These are phyloP conservation scores for Chlamydotis undulata DNA, from an alignment of 2,113 vertebrate genomes.

Conservation along the genomic window DNA sequence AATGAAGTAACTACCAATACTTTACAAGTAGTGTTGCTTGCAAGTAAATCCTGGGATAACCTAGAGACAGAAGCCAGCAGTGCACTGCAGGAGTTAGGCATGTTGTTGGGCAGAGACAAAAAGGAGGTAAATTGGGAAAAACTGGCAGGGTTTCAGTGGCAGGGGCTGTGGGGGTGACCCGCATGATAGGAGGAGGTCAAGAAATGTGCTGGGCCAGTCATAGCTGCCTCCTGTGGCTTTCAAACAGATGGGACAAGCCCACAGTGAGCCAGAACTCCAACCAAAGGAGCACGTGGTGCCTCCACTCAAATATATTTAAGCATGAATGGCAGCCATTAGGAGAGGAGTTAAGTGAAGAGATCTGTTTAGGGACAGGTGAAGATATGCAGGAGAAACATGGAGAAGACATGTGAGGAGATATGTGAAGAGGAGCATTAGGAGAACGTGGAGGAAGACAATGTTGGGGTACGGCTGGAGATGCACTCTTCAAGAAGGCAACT, in stretches of 20 bases:
- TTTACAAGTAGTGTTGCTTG: neutral
- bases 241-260: neutral
- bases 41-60: neutral
- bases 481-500: neutral
- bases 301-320: neutral
- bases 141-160: neutral
- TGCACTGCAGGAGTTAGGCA: neutral
- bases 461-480: neutral
- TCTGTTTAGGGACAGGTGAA: neutral
- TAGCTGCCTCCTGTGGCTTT: neutral
- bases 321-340: neutral
- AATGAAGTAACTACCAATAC: neutral
- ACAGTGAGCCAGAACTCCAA: neutral
- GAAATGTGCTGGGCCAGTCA: neutral
- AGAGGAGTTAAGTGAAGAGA: neutral
- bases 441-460: accelerated
- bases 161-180: neutral
- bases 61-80: neutral
- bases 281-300: accelerated
- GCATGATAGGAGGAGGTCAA: neutral
- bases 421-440: neutral
- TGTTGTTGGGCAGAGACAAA: neutral
- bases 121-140: neutral
- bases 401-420: neutral
- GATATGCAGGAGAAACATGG: neutral